Evolutionary conservation across 2,888 invertebrate species (phyloP).

Genomic region (Cerastis leucographa): DNA sequence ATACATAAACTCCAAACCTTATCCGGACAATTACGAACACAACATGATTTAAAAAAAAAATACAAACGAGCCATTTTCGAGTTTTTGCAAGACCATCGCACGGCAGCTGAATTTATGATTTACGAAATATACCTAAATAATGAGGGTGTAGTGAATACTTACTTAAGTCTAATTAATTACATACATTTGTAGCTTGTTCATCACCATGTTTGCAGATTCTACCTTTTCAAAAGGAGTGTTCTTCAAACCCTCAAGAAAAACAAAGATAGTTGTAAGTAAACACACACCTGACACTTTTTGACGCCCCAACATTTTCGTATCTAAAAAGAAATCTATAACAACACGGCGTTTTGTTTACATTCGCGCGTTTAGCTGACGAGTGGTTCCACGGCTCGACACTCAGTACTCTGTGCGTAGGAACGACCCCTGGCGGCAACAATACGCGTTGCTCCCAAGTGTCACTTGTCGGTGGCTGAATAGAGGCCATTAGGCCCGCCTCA

Average conservation of each 20-base stretch:
- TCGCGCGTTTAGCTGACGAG: constrained; percentile 48
- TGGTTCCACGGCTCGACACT: constrained; percentile 24
- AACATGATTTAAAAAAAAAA: no score
- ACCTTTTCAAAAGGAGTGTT: background rate
- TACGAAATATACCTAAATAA: background rate
- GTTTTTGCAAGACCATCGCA: no score
- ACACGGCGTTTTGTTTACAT: constrained; percentile 57
- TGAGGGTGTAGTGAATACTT: no score
- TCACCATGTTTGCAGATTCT: background rate
- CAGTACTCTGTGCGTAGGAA: constrained; percentile 35
- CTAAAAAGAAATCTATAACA: constrained; percentile 13
- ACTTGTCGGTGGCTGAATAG: constrained; percentile 75
- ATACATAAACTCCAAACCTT: no score
- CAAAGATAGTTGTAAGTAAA: background rate
- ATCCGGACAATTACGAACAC: no score
- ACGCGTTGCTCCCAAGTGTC: constrained; percentile 74
- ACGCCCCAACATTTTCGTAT: background rate
- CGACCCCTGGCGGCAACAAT: constrained; percentile 66
- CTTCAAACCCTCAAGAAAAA: background rate
- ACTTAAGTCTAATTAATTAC: background rate
- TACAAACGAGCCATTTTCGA: no score
- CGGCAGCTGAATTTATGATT: background rate
- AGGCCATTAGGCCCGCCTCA: constrained; percentile 73
- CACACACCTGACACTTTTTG: background rate
- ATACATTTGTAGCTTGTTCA: background rate